Percentiles rank a stretch among this genome's conserved stretches.
Evolutionary conservation across 1,140 invertebrate species (phyloP).

Genomic region (Monomorium pharaonis): DNA sequence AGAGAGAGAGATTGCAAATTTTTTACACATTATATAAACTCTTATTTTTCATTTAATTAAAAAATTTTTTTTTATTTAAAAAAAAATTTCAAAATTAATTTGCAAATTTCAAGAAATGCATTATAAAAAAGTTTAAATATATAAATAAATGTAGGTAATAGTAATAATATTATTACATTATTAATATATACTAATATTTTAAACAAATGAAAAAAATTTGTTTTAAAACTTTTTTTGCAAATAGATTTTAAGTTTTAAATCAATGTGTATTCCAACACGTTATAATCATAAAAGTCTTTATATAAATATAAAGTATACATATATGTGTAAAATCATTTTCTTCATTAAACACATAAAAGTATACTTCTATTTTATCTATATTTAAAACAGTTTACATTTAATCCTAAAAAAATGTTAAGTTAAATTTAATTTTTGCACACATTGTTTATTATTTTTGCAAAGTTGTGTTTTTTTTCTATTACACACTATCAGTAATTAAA

Average conservation of each 20-base stretch:
- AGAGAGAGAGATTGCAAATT: no score
- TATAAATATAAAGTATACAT: background rate
- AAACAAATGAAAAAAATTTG: background rate
- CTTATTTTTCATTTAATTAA: background rate
- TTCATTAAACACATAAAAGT: background rate
- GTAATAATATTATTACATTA: background rate
- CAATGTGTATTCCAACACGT: background rate
- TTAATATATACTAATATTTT: background rate
- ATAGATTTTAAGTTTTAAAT: background rate
- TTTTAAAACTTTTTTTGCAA: background rate
- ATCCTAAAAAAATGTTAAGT: background rate
- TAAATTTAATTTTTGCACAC: background rate
- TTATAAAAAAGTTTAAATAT: background rate
- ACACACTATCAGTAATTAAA: slow-evolving; percentile 4
- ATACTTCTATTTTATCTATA: background rate
- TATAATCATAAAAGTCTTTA: background rate
- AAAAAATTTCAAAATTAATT: background rate
- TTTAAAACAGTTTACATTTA: background rate
- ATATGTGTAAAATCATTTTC: background rate
- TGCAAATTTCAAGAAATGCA: background rate
- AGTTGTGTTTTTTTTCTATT: background rate
- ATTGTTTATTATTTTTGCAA: background rate
- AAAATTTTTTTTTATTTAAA: background rate
- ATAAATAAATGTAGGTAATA: background rate
- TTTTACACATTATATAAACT: background rate